Conservation (phyloP, 2,888 invertebrate genomes). For the Cantharis rustica region DNA sequence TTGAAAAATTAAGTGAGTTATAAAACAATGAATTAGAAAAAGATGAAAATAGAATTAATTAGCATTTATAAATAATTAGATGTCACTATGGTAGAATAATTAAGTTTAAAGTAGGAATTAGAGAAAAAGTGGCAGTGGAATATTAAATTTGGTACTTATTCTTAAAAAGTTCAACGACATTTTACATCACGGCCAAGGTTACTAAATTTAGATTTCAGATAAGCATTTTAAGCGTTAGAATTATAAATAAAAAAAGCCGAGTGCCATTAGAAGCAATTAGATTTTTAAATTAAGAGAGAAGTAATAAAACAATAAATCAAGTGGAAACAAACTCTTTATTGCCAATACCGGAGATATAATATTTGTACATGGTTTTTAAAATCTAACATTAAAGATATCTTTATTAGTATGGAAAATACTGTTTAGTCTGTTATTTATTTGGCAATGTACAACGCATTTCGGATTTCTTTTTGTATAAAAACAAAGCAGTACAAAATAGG, state of each 20-base stretch:
- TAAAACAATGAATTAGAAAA: not conserved
- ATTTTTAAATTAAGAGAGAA: not conserved
- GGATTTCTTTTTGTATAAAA: constrained; percentile 41
- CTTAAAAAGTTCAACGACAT: not conserved
- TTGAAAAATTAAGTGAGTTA: not conserved
- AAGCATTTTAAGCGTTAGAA: not conserved
- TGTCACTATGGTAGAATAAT: not conserved
- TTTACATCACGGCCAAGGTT: not conserved
- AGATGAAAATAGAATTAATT: not conserved
- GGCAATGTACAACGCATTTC: constrained; percentile 39
- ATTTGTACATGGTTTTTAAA: constrained; percentile 47
- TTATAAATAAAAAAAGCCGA: not conserved
- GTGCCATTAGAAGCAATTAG: not conserved
- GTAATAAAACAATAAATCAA: not conserved
- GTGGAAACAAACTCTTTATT: constrained; percentile 58
- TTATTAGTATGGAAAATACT: constrained; percentile 30
- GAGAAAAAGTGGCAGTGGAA: not conserved
- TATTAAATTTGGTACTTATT: not conserved
- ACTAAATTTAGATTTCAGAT: not conserved
- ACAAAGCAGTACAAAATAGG: constrained; percentile 46
- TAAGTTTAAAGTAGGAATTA: not conserved
- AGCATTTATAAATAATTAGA: not conserved
- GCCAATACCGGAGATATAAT: constrained; percentile 54
- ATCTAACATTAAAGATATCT: constrained; percentile 14
- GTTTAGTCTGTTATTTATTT: constrained; percentile 39